A percentile compares a stretch with the other conserved stretches of the same genome.
phyloP scores from a whole-genome alignment of 2,888 invertebrate genomes.

The Xanthia togata region DNA sequence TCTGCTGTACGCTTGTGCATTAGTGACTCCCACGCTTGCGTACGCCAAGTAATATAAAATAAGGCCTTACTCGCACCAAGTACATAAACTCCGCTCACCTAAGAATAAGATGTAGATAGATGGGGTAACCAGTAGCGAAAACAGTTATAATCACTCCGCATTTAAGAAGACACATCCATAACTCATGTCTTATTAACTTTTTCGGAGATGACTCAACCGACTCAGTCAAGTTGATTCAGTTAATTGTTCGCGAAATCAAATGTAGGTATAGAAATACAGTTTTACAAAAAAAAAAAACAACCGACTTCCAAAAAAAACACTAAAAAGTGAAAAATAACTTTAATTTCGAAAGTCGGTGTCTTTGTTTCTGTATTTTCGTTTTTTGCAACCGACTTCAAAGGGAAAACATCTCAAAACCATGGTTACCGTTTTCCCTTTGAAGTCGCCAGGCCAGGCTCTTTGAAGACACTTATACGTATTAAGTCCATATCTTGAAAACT shows the following conservation, averaged over 20 bases:
- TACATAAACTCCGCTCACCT: not conserved
- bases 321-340: no score
- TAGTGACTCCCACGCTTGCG: conserved; percentile 18
- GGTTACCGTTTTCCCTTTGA: no score
- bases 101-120: not conserved
- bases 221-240: not conserved
- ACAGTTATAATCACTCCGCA: not conserved
- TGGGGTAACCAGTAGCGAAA: not conserved
- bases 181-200: not conserved
- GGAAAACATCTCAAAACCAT: no score
- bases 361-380: no score
- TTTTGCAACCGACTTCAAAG: no score
- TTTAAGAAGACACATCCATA: conserved; percentile 2
- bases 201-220: not conserved
- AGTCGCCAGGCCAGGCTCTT: no score
- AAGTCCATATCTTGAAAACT: no score
- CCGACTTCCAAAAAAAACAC: no score
- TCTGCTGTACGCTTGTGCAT: conserved; percentile 10
- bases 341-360: no score
- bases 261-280: not conserved
- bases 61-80: not conserved
- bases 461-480: no score
- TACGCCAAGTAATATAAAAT: conserved; percentile 5
- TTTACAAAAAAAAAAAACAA: no score
- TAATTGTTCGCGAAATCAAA: conserved; percentile 9